Base-by-base conservation (phyloP, 2,113 vertebrate species). In the Isurus oxyrinchus region DNA sequence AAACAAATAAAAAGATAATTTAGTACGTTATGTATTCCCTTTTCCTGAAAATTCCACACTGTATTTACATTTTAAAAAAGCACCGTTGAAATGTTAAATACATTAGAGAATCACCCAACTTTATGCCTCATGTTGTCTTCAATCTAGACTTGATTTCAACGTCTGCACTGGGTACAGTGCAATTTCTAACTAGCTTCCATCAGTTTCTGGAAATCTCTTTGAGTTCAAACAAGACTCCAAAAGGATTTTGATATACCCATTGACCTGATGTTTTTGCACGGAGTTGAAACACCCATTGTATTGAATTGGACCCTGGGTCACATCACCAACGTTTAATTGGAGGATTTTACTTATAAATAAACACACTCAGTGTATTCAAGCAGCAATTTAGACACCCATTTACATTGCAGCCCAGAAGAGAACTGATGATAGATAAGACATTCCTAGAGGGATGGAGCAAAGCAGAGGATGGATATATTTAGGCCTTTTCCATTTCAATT, bases 331-430 rank as follows among this genome's bases (percentile, higher is more conserved):
- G 11, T 95, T 95, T 49, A 95, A 49, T 66, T 13, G 61, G 61
- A 44, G 91, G 91, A 40, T 27, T 90, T 91, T 91, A 59, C 93
- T 95, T 67, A 69, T 23, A 8, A 95, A 95, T 95, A 40, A 94
- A 94, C 59, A 87, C 21, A 53, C 87, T 90, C 53, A 44, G 35
- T 94, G 44, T 44, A 94, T 21, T 40, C n/a, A 25, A 35, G 90
- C 53, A 21, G 61, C 35, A 19, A 44, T 69, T 40, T 21, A 35
- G 59, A 19, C 93, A 40, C 25, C 14, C 57, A 63, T 61, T 94
- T 63, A 63, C 31, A 25, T 25, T 67, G 10, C 31, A 8, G 40
- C n/a, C 16, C 93, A 95, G 66, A 66, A 67, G n/a, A 67, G 40
- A 95, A 40, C 93, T 69, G 23, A 44, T 31, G 31, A 91, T 6